Conservation (phyloP, 92 coral and sea anemone species). For the Phenganax marumi region DNA sequence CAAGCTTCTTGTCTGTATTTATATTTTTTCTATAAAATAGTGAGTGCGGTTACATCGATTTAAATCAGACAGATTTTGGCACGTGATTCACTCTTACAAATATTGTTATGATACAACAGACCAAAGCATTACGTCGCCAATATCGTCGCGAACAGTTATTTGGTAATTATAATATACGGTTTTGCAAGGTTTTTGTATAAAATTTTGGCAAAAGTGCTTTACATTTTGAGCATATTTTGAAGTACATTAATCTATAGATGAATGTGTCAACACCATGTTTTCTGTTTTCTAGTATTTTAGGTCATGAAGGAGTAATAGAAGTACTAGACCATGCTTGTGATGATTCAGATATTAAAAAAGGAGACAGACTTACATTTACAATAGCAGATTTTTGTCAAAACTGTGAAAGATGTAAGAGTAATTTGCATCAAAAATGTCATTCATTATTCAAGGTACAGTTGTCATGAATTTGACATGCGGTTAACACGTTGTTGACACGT, state of each 20-base stretch:
- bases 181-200: too few relatives aligned
- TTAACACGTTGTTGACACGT: background rate
- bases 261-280: background rate
- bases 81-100: too few relatives aligned
- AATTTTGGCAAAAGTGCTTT: too few relatives aligned
- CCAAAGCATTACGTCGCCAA: background rate
- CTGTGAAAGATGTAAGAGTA: slow-evolving; percentile 74
- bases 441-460: slow-evolving; percentile 81
- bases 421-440: slow-evolving; percentile 78
- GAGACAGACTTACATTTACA: slow-evolving; percentile 86
- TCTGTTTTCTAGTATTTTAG: slow-evolving; percentile 64
- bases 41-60: too few relatives aligned
- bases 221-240: background rate
- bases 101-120: too few relatives aligned
- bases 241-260: background rate
- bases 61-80: too few relatives aligned
- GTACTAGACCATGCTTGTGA: slow-evolving; percentile 71
- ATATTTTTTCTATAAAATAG: too few relatives aligned
- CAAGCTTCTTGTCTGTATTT: too few relatives aligned
- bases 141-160: too few relatives aligned
- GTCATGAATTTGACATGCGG: background rate
- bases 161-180: too few relatives aligned
- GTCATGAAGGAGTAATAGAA: slow-evolving; percentile 90
- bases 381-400: slow-evolving; percentile 76
- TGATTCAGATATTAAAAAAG: slow-evolving; percentile 59